Base-by-base conservation (phyloP, 1,140 invertebrate species). In the Amyelois transitella region DNA sequence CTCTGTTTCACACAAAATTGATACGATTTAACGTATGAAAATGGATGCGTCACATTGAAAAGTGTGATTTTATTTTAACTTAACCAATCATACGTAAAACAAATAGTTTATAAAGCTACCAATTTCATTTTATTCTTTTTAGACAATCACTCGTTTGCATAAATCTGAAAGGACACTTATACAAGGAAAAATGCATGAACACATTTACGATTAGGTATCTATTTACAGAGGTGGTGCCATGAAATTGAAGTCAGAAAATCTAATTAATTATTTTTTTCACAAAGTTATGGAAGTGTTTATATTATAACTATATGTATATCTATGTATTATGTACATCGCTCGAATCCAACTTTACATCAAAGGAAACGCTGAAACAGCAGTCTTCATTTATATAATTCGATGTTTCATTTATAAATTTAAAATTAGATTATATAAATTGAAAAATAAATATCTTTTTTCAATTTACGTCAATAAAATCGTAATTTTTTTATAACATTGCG, bases 321-420 rank as follows among this genome's bases (percentile, higher is more conserved):
- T 47, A 6, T 54, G 1, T 3, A 24, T 38, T 43, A 22, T 56
- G 18, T 22, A 51, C 18, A 51, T n/a, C n/a, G 0, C 25, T 51
- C 19, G 12, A 25, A 50, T 56, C 14, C 17, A 60, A 55, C 14
- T 58, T 65, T 62, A 55, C 43, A 47, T 43, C 45, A 62, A 64
- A 72, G 62, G 60, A 63, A 64, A 66, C 51, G 54, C 58, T 60
- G 43, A 48, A 55, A 14, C 32, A 53, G 62, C 60, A 73, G 70
- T 68, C 64, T 70, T 68, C 65, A 58, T 63, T 55, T 61, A 50
- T 22, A 53, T 63, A 53, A 52, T 66, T 69, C 64, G 62, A 69
- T 64, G 59, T 66, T 53, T 49, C 53, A 53, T 25, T 51, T 20
- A 52, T 54, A 55, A 18, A 43, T 44, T 28, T 22, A 14, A 38